A percentile compares a stretch with the other conserved stretches of the same genome.
phyloP scores from a whole-genome alignment of 2,113 vertebrate genomes.

The Sander lucioperca region DNA sequence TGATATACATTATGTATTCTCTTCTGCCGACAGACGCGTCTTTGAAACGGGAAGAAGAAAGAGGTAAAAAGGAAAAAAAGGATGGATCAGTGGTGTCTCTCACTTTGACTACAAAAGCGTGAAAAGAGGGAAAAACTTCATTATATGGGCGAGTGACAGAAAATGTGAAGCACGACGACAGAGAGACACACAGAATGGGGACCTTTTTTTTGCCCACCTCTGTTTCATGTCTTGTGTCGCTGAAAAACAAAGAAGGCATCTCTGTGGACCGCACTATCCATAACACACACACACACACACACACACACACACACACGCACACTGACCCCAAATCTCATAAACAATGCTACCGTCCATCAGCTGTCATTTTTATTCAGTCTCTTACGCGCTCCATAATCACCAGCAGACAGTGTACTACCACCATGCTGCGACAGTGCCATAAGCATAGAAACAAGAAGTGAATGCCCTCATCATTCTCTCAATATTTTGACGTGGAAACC shows the following conservation, averaged over 20 bases:
- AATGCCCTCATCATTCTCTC: conserved; percentile 3
- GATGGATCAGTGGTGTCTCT: conserved; percentile 70
- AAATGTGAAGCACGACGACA: conserved; percentile 55
- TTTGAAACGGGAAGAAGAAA: conserved; percentile 74
- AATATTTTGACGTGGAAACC: neutral
- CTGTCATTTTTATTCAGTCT: conserved; percentile 54
- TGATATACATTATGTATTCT: conserved; percentile 83
- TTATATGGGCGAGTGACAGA: conserved; percentile 72
- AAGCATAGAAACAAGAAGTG: conserved; percentile 10
- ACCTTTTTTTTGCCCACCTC: conserved; percentile 41
- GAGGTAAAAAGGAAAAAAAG: conserved; percentile 47
- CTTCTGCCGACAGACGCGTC: conserved; percentile 65
- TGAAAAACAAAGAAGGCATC: conserved; percentile 63
- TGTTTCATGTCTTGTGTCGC: conserved; percentile 65
- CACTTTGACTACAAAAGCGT: conserved; percentile 76
- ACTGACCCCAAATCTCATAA: conserved; percentile 44
- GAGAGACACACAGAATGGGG: conserved; percentile 41
- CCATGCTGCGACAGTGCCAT: conserved; percentile 6
- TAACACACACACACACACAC: conserved; percentile 31
- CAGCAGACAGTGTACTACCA: conserved; percentile 4
- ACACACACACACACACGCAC: conserved; percentile 34
- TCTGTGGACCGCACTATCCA: conserved; percentile 44
- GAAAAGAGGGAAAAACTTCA: conserved; percentile 75
- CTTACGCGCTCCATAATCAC: conserved; percentile 33
- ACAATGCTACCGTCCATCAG: conserved; percentile 46